Conservation (phyloP, 2,888 invertebrate genomes). For the Melikaiella ostensackeni region DNA sequence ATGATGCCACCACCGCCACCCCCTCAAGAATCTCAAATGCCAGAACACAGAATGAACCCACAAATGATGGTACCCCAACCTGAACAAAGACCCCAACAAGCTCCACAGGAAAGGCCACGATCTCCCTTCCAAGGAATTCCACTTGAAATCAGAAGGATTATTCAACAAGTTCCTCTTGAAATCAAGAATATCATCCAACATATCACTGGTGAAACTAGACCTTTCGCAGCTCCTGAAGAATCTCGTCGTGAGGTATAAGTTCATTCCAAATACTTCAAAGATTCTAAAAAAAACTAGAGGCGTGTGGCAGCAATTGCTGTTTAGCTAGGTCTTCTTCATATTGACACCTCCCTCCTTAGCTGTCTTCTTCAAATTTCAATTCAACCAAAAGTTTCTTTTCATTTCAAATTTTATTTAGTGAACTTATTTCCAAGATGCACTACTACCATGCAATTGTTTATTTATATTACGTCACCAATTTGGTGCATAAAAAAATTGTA, state of each 20-base stretch:
- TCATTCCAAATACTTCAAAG: neutral
- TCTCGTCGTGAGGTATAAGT: constrained; percentile 67
- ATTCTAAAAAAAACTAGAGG: no score
- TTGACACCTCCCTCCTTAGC: no score
- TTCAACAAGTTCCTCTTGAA: constrained; percentile 71
- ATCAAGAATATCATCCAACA: constrained; percentile 73
- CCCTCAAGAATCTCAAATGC: constrained; percentile 60
- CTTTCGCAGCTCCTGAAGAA: constrained; percentile 64
- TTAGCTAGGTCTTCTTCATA: no score
- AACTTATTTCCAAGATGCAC: no score
- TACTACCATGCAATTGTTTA: no score
- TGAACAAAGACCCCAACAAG: constrained; percentile 62
- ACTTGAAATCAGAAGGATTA: constrained; percentile 70
- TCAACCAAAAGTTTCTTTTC: no score
- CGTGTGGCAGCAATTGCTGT: no score
- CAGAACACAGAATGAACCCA: constrained; percentile 65
- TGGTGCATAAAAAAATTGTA: no score
- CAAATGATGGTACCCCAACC: constrained; percentile 64
- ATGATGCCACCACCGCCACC: constrained; percentile 69
- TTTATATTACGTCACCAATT: no score
- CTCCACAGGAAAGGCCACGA: constrained; percentile 65
- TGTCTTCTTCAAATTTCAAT: no score
- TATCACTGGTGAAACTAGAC: constrained; percentile 66
- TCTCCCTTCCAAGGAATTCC: constrained; percentile 74
- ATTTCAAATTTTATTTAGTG: no score